Evolutionary conservation across 1,140 invertebrate species (phyloP), one percentile per base, ranked within the genome.

Genomic region (Lysiphlebus fabarum): DNA sequence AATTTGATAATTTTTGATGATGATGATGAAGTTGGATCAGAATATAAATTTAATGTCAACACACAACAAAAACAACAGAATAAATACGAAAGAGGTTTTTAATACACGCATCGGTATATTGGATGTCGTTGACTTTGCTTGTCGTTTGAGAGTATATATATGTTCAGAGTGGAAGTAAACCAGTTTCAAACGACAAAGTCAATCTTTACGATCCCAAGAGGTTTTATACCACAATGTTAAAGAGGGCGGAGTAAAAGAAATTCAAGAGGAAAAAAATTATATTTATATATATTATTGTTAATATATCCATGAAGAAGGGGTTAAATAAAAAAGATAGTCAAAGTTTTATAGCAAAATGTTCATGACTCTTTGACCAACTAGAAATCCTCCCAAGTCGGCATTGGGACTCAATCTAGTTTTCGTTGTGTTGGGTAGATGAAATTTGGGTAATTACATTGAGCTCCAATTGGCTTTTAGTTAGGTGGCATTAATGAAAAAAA

Each of bases 1-100:
- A n/a, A n/a, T n/a, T 44, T 57, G 57, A 41, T 59, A 67, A 58
- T 67, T 69, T 66, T 67, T 60, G 63, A 69, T 56, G 63, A 56
- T 56, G 63, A 56, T 63, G 65, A 69, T 70, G 65, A 69, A 69
- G 50, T 43, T 38, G 40, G 42, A 8, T 1, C 17, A 26, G 17
- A 26, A 26, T 26, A 26, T 26, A 63, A 56, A 37, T 59, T 63
- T 56, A 26, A 9, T 5, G 9, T 57, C 45, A 38, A n/a, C 14
- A 49, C 33, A 12, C 44, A 14, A 45, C 44, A 45, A 17, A 2
- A 1, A 17, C 44, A 6, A 45, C 11, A 7, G 44, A 42, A 42
- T 42, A 42, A 42, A 42, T 4, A 10, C 7, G 33, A n/a, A 11
- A 11, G 49, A 51, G 34, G 0, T 6, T 9, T 10, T 17, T 41